Percentiles rank a stretch among this genome's conserved stretches.
Evolutionary conservation across 2,113 vertebrate species (phyloP).

Genomic region (Procavia capensis): DNA sequence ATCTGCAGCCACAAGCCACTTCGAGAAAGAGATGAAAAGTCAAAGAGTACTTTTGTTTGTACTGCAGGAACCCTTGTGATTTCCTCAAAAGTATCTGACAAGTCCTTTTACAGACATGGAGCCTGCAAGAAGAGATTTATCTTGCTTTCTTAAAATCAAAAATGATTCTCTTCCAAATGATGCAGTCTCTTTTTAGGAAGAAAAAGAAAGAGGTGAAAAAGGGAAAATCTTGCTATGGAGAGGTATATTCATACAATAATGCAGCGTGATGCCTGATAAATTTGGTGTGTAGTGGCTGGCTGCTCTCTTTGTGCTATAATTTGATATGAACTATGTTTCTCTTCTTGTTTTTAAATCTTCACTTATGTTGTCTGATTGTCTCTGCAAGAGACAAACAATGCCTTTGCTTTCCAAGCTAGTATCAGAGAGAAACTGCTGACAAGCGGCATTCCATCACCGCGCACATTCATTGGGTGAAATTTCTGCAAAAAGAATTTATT

Average conservation of each 20-base stretch:
- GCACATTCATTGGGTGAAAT: background rate
- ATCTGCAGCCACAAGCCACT: background rate
- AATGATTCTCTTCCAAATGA: background rate
- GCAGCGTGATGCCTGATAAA: background rate
- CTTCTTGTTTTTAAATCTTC: background rate
- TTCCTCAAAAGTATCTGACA: background rate
- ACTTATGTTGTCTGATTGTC: background rate
- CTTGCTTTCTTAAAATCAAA: constrained; percentile 17
- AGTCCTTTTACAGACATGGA: background rate
- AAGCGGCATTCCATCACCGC: background rate
- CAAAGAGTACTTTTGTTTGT: background rate
- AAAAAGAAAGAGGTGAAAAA: background rate
- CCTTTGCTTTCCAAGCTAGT: background rate
- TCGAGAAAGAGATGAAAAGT: background rate
- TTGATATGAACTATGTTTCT: background rate
- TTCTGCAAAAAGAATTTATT: background rate
- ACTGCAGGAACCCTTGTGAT: background rate
- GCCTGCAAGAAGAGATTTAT: background rate
- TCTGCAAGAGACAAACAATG: background rate
- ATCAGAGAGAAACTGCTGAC: background rate
- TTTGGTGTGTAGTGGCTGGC: background rate
- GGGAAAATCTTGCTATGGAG: background rate
- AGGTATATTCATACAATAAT: background rate
- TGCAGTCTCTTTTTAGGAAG: background rate
- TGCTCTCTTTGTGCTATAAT: background rate